Conservation (phyloP, 2,797 vertebrate genomes). For the Hylomyscus alleni region DNA sequence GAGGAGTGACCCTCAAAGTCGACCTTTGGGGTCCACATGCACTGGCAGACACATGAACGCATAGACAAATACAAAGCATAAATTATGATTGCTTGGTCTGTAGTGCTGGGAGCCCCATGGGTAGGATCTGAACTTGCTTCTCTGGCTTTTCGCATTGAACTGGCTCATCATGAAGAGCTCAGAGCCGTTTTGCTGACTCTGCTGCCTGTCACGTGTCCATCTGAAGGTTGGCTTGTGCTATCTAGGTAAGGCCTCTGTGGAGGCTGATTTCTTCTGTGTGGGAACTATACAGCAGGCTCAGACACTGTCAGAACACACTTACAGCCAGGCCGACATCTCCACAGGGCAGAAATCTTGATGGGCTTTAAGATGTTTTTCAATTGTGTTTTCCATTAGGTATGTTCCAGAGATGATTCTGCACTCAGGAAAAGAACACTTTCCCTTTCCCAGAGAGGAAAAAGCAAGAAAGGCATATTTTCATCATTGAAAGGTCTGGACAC, state of each 20-base stretch:
- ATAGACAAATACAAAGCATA: background rate
- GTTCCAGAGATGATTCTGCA: slow-evolving; percentile 95
- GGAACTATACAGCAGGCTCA: background rate
- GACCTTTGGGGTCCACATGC: background rate
- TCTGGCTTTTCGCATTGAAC: background rate
- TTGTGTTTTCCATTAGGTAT: slow-evolving; percentile 90
- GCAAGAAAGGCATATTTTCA: slow-evolving; percentile 95
- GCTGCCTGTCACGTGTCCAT: background rate
- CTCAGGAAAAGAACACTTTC: slow-evolving; percentile 94
- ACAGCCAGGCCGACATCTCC: background rate
- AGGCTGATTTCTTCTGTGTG: background rate
- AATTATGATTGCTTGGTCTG: background rate
- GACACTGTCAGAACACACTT: background rate
- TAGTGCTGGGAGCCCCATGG: background rate
- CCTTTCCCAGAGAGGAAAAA: slow-evolving; percentile 90
- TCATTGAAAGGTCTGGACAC: slow-evolving; percentile 96
- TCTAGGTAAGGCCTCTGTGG: background rate
- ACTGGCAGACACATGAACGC: background rate
- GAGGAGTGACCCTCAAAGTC: background rate
- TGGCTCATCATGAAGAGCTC: background rate
- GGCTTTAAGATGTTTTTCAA: background rate
- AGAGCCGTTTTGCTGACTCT: background rate
- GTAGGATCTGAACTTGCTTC: background rate
- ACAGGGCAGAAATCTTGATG: no score
- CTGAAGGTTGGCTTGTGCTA: background rate